Evolutionary conservation across 2,797 vertebrate species (phyloP), one percentile per base, ranked within the genome.

Genomic region (Hippopotamyrus pictus): DNA sequence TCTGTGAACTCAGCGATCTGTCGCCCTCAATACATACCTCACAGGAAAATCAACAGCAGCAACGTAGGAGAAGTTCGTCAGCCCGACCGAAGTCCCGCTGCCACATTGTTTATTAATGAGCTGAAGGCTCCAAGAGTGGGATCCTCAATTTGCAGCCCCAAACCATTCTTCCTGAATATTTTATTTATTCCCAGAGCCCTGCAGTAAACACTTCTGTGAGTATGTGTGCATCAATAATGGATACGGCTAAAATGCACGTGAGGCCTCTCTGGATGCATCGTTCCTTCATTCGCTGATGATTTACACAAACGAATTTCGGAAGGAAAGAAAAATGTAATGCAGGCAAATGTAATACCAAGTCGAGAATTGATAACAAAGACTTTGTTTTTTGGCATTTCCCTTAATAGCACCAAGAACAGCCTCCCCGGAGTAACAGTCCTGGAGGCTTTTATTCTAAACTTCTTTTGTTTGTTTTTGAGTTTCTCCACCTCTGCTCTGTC

Each of bases 31-130:
- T 92, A 89, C 87, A 88, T 51, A 90, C 87, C 87, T 51, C 69
- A 76, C 88, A 88, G 89, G 90, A 92, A 69, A 91, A 92, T 92
- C 92, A 92, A 92, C 91, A 83, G 89, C 87, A 89, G 88, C 89
- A 90, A 88, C 92, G 91, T 89, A 91, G 90, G 46, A 84, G 59
- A 91, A 92, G 91, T 89, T 90, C 50, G 65, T 86, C 87, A 76
- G 86, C 90, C 25, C 65, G 29, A 84, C 84, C 88, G 86, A 76
- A 91, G 90, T 29, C 17, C 89, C 88, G 88, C 90, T 90, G 88
- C 90, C 88, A 86, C 48, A 88, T 53, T 33, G n/a, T 54, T 88
- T 73, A 76, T 88, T 88, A 88, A 88, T 88, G 50, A 46, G 37
- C 46, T 79, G 48, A 51, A 88, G 59, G 62, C 37, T 46, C 22